phyloP scores from a whole-genome alignment of 2,797 vertebrate genomes.

The Halcyon badia region DNA sequence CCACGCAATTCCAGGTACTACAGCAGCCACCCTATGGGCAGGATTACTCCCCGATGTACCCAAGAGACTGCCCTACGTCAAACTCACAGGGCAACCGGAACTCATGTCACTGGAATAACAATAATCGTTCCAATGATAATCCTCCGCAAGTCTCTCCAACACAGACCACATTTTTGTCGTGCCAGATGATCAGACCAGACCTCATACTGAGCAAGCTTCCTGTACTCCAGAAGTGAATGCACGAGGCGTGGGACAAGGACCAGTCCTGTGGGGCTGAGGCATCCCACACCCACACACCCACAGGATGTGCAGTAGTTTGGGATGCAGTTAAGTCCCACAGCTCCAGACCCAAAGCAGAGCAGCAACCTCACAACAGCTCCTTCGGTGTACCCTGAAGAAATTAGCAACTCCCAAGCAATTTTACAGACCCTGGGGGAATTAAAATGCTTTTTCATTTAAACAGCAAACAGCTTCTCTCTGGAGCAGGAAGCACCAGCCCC shows the following conservation, averaged over 20 bases:
- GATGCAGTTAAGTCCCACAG: neutral
- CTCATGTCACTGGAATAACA: neutral
- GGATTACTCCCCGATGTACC: neutral
- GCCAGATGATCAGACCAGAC: neutral
- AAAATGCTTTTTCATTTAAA: neutral
- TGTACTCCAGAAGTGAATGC: neutral
- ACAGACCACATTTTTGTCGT: neutral
- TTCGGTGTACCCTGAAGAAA: neutral
- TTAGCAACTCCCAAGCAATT: neutral
- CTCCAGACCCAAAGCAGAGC: neutral
- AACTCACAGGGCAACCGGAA: neutral
- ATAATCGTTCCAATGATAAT: neutral
- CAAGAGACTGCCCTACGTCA: neutral
- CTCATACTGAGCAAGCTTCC: fast-evolving
- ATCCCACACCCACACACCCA: neutral
- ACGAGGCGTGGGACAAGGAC: neutral
- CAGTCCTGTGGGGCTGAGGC: fast-evolving
- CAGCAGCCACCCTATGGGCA: fast-evolving
- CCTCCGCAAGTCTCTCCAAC: neutral
- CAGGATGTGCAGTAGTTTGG: neutral
- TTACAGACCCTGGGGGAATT: neutral
- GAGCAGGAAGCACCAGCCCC: neutral
- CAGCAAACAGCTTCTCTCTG: neutral
- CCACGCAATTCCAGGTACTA: neutral
- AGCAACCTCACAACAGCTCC: neutral